Conservation (phyloP, 2,797 vertebrate species). For the Pelobates cultripes region DNA sequence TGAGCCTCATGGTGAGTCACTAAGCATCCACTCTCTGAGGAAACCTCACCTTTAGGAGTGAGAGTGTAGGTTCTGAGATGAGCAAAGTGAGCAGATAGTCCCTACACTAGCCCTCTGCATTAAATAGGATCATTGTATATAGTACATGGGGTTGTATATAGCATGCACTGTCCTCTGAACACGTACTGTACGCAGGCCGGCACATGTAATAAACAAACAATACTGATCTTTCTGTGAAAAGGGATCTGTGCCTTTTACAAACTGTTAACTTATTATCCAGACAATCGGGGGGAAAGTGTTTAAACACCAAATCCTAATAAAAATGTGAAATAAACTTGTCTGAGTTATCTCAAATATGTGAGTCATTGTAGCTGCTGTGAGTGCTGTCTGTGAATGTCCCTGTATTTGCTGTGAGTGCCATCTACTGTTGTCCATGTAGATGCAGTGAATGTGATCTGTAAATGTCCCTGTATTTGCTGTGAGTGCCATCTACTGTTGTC, state of each 20-base stretch:
- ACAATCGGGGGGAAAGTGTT: slow-evolving; percentile 82
- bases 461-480: no score
- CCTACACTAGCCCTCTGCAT: no score
- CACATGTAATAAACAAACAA: slow-evolving; percentile 10
- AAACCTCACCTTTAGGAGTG: no score
- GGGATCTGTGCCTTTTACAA: slow-evolving; percentile 97
- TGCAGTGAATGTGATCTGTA: no score
- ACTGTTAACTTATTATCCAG: slow-evolving; percentile 89
- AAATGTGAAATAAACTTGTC: not conserved
- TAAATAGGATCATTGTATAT: no score
- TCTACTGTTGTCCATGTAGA: no score
- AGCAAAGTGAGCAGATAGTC: no score
- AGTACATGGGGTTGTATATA: not conserved
- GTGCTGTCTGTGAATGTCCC: not conserved
- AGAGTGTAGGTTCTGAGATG: no score
- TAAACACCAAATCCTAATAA: slow-evolving; percentile 61
- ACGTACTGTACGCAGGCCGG: slow-evolving; percentile 3
- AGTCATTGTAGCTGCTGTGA: not conserved
- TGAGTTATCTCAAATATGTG: not conserved
- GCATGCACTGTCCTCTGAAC: slow-evolving; percentile 2
- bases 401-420: no score
- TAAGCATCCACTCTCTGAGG: no score
- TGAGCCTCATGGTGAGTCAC: not conserved
- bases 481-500: no score
- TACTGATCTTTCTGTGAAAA: slow-evolving; percentile 71